These are phyloP conservation scores for Dipodomys ordii DNA, from an alignment of 2,113 vertebrate genomes.

Conservation along the genomic window DNA sequence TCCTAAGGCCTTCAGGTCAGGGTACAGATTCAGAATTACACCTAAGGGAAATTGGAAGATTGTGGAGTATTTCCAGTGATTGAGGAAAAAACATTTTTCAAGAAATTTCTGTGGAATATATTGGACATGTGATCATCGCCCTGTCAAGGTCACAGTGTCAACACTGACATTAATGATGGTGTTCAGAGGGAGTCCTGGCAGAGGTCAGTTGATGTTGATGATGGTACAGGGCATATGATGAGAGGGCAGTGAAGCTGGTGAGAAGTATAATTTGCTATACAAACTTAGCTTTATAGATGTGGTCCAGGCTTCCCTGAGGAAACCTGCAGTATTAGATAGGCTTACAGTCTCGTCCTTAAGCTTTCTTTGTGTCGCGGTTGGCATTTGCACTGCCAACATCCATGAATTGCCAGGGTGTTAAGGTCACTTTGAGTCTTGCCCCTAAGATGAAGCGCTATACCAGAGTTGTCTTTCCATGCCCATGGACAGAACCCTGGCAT, in stretches of 20 bases:
- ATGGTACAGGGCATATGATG: background rate
- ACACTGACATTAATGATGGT: background rate
- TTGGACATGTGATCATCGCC: background rate
- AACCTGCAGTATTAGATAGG: too few relatives aligned
- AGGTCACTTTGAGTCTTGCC: accelerated
- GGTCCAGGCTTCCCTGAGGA: background rate
- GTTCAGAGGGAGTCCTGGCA: background rate
- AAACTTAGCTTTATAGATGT: background rate
- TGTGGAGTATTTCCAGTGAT: background rate
- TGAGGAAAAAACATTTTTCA: background rate
- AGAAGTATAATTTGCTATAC: too few relatives aligned
- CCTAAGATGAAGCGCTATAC: too few relatives aligned
- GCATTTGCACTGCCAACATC: background rate
- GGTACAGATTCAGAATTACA: background rate
- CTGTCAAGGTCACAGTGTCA: background rate
- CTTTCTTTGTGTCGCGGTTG: accelerated
- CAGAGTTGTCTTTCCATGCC: accelerated
- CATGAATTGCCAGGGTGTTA: accelerated
- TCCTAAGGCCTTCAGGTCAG: background rate
- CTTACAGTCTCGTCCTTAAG: accelerated
- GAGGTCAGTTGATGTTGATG: background rate
- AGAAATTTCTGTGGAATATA: background rate
- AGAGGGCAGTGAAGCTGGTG: too few relatives aligned
- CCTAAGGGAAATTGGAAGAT: background rate
- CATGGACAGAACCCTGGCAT: accelerated